Evolutionary conservation across 1,140 invertebrate species (phyloP).

Genomic region (Scaptomyza montana): DNA sequence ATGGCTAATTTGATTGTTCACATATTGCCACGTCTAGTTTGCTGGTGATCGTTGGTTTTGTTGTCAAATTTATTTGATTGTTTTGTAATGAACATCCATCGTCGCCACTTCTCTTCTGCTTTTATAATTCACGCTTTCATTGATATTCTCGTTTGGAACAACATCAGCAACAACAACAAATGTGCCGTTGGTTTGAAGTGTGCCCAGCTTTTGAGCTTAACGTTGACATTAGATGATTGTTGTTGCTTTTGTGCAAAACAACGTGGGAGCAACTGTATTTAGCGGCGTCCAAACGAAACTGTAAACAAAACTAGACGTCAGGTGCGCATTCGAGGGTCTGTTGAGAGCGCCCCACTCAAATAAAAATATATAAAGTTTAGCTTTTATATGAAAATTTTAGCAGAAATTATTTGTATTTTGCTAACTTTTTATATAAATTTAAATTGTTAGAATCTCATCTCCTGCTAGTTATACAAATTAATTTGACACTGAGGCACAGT

Average conservation of each 20-base stretch:
- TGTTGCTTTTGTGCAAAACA: conserved; percentile 14
- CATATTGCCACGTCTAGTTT: conserved; percentile 56
- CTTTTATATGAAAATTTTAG: too few species aligned
- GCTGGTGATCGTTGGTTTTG: conserved; percentile 28
- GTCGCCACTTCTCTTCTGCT: conserved; percentile 6
- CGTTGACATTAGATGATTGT: conserved; percentile 49
- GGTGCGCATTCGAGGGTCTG: conserved; percentile 12
- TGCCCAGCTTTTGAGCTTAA: conserved; percentile 54
- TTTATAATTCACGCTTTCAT: conserved; percentile 34
- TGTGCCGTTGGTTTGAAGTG: conserved; percentile 41
- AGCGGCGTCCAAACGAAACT: conserved; percentile 32
- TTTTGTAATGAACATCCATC: conserved; percentile 40
- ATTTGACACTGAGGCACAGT: conserved; percentile 1
- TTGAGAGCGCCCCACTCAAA: conserved; percentile 3
- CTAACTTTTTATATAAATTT: too few species aligned
- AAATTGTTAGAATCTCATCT: too few species aligned
- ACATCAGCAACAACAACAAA: conserved; percentile 2
- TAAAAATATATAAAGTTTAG: not conserved
- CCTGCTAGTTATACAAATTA: too few species aligned
- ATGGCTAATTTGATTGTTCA: conserved; percentile 58
- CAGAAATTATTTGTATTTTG: too few species aligned
- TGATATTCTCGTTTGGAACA: conserved; percentile 12
- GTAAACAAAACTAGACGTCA: conserved; percentile 24
- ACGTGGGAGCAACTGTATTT: conserved; percentile 36
- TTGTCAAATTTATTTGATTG: conserved; percentile 54